Evolutionary conservation across 2,888 invertebrate species (phyloP).

Genomic region (Drosophila anomalata): DNA sequence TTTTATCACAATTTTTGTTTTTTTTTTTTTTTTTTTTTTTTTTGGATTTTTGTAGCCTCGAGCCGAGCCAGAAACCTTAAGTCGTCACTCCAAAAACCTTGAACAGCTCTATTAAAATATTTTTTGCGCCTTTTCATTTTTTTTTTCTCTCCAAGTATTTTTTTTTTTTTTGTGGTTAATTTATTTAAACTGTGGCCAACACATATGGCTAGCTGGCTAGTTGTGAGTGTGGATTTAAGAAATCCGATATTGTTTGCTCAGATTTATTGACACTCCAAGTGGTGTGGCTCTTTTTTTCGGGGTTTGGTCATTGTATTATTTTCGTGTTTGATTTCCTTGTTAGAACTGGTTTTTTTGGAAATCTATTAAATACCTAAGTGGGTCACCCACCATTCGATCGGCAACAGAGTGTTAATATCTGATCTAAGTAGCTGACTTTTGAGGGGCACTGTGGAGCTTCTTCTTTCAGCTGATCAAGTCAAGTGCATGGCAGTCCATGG

Average conservation of each 20-base stretch:
- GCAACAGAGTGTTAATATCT: neutral
- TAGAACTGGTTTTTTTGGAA: conserved; percentile 38
- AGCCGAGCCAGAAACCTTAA: conserved; percentile 25
- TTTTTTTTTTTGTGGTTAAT: conserved; percentile 19
- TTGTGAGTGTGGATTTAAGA: conserved; percentile 5
- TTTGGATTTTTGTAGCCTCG: conserved; percentile 7
- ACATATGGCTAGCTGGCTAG: conserved; percentile 6
- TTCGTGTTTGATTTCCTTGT: conserved; percentile 41
- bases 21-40: neutral
- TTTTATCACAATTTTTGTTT: conserved; percentile 12
- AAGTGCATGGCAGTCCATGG: conserved; percentile 64
- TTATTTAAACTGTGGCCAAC: conserved; percentile 33
- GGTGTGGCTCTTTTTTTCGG: conserved; percentile 45
- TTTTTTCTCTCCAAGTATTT: conserved; percentile 9
- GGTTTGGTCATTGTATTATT: conserved; percentile 44
- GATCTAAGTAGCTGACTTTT: conserved; percentile 37
- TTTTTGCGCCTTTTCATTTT: conserved; percentile 43
- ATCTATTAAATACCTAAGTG: conserved; percentile 42
- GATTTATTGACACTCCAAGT: conserved; percentile 53
- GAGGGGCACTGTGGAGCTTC: conserved; percentile 35
- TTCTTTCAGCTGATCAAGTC: conserved; percentile 58
- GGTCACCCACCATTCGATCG: conserved; percentile 30
- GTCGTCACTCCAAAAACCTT: conserved; percentile 34
- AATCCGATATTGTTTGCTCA: conserved; percentile 54
- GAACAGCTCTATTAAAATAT: conserved; percentile 67